These are phyloP conservation scores for Phaetusa simplex DNA, from an alignment of 2,113 vertebrate species.

Conservation along the genomic window DNA sequence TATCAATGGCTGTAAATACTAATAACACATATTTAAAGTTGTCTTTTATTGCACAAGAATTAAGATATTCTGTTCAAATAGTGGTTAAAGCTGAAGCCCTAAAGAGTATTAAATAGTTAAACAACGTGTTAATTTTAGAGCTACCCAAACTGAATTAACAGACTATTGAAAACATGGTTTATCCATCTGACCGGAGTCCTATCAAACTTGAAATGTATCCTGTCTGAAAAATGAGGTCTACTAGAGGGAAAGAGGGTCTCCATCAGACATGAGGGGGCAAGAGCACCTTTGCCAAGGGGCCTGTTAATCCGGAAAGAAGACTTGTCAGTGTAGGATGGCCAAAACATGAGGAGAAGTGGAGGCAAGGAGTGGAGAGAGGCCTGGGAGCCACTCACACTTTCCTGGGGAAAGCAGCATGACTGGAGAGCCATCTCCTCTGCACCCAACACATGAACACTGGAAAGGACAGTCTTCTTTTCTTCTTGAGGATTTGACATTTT, in stretches of 20 bases:
- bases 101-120: not conserved
- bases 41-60: not conserved
- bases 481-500: not conserved
- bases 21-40: not conserved
- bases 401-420: not conserved
- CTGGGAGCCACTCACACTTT: not conserved
- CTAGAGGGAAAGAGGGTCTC: not conserved
- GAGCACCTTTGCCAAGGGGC: rapidly evolving
- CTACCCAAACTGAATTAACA: not conserved
- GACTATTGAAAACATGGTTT: not conserved
- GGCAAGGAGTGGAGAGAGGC: not conserved
- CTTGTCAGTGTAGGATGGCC: not conserved
- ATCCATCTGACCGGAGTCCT: not conserved
- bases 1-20: not conserved
- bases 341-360: not conserved
- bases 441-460: not conserved
- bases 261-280: not conserved
- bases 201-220: not conserved
- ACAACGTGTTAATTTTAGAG: not conserved
- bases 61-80: not conserved
- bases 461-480: not conserved
- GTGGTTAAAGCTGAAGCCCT: not conserved
- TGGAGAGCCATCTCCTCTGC: not conserved
- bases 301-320: not conserved
- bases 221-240: not conserved